These are phyloP conservation scores for Spodoptera exigua DNA, from an alignment of 2,888 invertebrate genomes.

Conservation along the genomic window DNA sequence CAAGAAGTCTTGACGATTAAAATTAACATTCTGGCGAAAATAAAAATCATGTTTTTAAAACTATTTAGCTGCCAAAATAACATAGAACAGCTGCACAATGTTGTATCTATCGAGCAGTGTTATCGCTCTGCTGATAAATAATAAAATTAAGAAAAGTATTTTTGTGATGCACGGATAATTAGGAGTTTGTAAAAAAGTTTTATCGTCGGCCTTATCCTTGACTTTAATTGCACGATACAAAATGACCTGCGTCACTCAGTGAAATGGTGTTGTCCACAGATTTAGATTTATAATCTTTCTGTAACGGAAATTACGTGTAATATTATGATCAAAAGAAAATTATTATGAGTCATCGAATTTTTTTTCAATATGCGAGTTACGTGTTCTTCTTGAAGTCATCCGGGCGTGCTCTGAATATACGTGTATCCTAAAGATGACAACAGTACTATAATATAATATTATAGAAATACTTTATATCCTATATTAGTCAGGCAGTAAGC, in stretches of 20 bases:
- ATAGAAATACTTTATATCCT: too few relatives aligned
- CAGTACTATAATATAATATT: too few relatives aligned
- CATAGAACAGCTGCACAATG: constrained; percentile 80
- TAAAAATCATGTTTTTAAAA: constrained; percentile 81
- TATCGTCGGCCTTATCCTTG: constrained; percentile 50
- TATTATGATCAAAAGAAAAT: constrained; percentile 30
- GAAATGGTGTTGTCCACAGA: constrained; percentile 52
- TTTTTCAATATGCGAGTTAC: too few relatives aligned
- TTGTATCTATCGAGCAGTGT: constrained; percentile 54
- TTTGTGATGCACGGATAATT: constrained; percentile 53
- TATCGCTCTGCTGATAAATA: constrained; percentile 59
- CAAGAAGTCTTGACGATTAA: constrained; percentile 86
- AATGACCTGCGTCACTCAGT: constrained; percentile 44
- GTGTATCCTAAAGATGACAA: too few relatives aligned
- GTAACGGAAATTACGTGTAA: constrained; percentile 39
- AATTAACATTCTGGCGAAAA: constrained; percentile 80
- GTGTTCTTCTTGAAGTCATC: too few relatives aligned
- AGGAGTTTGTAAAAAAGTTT: constrained; percentile 50
- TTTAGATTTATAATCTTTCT: constrained; percentile 54
- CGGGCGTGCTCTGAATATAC: too few relatives aligned
- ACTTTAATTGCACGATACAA: constrained; percentile 57
- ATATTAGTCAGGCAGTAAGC: too few relatives aligned
- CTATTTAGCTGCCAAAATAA: constrained; percentile 84
- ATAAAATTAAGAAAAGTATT: constrained; percentile 45
- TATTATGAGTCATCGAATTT: constrained; percentile 27